Evolutionary conservation across 2,888 invertebrate genomes (phyloP), one percentile per base, ranked within the genome.

Genomic region (Agrilus cyanescens): DNA sequence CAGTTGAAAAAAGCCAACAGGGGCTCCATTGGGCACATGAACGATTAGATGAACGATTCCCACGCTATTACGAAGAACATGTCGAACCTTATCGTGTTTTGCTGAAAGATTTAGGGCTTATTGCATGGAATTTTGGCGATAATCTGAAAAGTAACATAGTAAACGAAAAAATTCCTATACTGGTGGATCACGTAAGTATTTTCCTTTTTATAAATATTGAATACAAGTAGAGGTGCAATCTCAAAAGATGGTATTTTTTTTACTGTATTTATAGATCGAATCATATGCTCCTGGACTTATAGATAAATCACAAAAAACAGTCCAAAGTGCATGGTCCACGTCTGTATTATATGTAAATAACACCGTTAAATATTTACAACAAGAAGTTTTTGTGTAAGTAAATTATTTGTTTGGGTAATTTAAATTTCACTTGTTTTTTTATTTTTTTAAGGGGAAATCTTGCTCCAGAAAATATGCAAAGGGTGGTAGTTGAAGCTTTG

Each of bases 331-430:
- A 12, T 71, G 68, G 59, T 69, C 70, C 44, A 67, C 69, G 46
- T 70, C 72, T 1, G 60, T 59, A 29, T 67, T 74, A 44, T 74
- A 75, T 54, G 73, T 72, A 52, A 67, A 70, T 51, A 60, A 70
- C 31, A 68, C 73, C 4, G 62, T 71, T 8, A 71, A 75, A 47
- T 82, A 82, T 69, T 68, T 85, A 58, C 77, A 74, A 59, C 80
- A 78, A 41, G 82, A 83, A 69, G 79, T 86, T 43, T 83, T 86
- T 69, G 72, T 85, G 86, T 86, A 70, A 82, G 85, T 81, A 58
- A 56, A 47, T 13, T 20, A 38, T 39, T 30, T 25, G 3, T 25
- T 25, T 25, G 25, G 8, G 8, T 25, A 10, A 25, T 25, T 8
- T 25, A 25, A 25, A 25, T 2, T 5, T 32, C 12, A 40, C 15